Evolutionary conservation across 2,113 vertebrate species (phyloP).

Genomic region (Megaceryle torquata): DNA sequence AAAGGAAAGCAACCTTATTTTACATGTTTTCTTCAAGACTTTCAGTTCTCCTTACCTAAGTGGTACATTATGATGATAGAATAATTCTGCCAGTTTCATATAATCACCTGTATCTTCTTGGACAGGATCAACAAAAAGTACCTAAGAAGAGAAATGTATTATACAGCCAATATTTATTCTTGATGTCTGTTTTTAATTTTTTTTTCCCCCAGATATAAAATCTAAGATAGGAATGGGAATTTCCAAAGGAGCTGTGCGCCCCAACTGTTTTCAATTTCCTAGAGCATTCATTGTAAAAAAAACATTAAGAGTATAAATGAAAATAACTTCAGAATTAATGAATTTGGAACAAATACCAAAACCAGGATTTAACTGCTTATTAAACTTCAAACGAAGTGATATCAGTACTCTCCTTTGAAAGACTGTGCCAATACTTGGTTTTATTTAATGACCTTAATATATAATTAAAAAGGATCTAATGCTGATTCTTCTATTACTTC

Average conservation of each 20-base stretch:
- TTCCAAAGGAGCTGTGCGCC: background rate
- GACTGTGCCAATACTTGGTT: background rate
- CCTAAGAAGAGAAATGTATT: constrained; percentile 72
- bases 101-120: constrained; percentile 83
- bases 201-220: background rate
- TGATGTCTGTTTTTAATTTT: background rate
- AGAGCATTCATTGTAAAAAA: background rate
- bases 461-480: background rate
- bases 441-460: background rate
- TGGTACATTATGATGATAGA: constrained; percentile 88
- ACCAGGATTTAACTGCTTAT: background rate
- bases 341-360: constrained; percentile 10
- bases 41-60: constrained; percentile 80
- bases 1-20: background rate
- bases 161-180: background rate
- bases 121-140: constrained; percentile 89
- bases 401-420: background rate
- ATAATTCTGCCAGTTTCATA: constrained; percentile 86
- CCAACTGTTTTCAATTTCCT: background rate
- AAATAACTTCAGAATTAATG: constrained; percentile 27
- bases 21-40: background rate
- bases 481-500: background rate
- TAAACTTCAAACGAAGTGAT: background rate
- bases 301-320: background rate
- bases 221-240: background rate